phyloP scores from a whole-genome alignment of 2,888 invertebrate genomes.

The Polydrusus cervinus region DNA sequence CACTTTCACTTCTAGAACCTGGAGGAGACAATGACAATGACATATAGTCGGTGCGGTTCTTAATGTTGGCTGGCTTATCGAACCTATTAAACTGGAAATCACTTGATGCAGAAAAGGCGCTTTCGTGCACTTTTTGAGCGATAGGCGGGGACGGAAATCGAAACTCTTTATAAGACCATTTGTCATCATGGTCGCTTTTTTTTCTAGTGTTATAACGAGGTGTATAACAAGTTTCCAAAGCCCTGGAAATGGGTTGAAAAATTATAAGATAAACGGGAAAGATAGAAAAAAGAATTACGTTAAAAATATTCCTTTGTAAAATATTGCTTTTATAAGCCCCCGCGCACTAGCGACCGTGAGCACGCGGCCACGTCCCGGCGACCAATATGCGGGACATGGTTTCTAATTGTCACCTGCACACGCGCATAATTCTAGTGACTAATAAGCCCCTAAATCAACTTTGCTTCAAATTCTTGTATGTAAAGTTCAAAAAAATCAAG shows the following conservation, averaged over 20 bases:
- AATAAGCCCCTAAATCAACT: no score
- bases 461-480: no score
- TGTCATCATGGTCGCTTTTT: conserved; percentile 52
- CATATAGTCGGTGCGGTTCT: conserved; percentile 65
- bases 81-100: conserved; percentile 54
- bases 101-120: conserved; percentile 55
- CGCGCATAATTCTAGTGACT: no score
- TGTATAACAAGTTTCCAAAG: conserved; percentile 56
- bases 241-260: conserved; percentile 22
- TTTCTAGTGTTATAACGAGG: conserved; percentile 50
- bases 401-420: no score
- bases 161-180: conserved; percentile 59
- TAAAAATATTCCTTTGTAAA: no score
- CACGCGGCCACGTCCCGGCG: no score
- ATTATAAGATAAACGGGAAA: no score
- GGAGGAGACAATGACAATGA: conserved; percentile 67
- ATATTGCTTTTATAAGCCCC: no score
- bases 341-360: no score
- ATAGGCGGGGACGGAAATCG: conserved; percentile 60
- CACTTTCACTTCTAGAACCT: conserved; percentile 62
- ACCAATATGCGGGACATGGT: no score
- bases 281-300: no score
- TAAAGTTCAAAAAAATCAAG: no score
- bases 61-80: conserved; percentile 53
- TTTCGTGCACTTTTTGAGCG: conserved; percentile 49